Percentiles rank a stretch among this genome's conserved stretches.
Conservation (phyloP, 2,888 invertebrate species). For the Temnothorax unifasciatus region DNA sequence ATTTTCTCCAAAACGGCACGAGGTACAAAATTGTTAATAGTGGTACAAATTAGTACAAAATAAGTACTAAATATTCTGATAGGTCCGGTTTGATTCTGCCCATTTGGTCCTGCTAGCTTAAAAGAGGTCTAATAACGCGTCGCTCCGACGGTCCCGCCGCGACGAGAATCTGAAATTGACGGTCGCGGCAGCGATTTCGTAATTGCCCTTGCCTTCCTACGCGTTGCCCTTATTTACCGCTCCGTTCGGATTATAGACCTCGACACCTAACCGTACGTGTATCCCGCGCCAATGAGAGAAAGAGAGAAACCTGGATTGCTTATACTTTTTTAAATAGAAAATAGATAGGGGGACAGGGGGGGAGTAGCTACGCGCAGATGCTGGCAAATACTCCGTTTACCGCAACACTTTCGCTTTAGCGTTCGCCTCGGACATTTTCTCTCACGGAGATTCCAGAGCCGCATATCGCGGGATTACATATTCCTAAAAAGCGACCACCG, state of each 20-base stretch:
- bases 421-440: background rate
- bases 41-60: too few relatives aligned
- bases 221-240: slow-evolving; percentile 33
- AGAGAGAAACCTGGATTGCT: background rate
- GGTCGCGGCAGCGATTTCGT: slow-evolving; percentile 50
- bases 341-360: background rate
- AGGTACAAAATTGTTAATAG: too few relatives aligned
- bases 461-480: background rate
- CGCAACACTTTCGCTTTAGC: background rate
- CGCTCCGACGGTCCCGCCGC: slow-evolving; percentile 35
- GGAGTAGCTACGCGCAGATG: background rate
- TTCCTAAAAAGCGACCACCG: slow-evolving; percentile 30
- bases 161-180: slow-evolving; percentile 57
- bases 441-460: background rate
- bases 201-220: slow-evolving; percentile 48
- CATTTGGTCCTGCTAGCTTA: too few relatives aligned
- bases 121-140: slow-evolving; percentile 63
- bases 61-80: too few relatives aligned
- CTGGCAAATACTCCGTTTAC: background rate
- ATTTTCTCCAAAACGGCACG: too few relatives aligned
- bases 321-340: slow-evolving; percentile 12
- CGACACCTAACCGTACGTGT: background rate
- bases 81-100: too few relatives aligned
- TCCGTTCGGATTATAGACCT: slow-evolving; percentile 12
- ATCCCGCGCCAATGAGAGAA: background rate